Evolutionary conservation across 2,888 invertebrate species (phyloP), one percentile per base, ranked within the genome.

Genomic region (Caenorhabditis sp.): DNA sequence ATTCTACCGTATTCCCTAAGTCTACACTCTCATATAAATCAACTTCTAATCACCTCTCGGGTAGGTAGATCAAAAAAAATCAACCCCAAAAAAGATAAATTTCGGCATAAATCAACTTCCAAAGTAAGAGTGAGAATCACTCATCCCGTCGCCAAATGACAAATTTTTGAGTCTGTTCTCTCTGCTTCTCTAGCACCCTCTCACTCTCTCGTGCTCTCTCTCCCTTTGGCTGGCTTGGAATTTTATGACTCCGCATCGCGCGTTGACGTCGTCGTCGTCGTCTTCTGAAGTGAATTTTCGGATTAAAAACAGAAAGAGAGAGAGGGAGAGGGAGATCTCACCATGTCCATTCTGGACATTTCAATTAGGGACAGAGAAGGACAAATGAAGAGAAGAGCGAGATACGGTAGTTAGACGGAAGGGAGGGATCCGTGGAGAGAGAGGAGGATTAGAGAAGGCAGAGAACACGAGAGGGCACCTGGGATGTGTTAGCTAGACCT

Each of bases 301-400:
- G 77, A 77, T 77, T 77, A 77, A 77, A 77, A 77, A 77, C 77
- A 77, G 26, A 59, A 35, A 59, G 44, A 63, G 44, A 41, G 12
- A 22, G 38, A 61, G n/a, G n/a, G n/a, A n/a, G n/a, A n/a, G n/a
- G n/a, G 4, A 41, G 49, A 64, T 24, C 16, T 31, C 31, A 35
- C 61, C 24, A 19, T 41, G 12, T 41, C 41, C 14, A 8, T 41
- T 22, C 49, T 59, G 38, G 22, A 49, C 61, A 61, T 77, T 77
- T 70, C 77, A 77, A 77, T 77, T 77, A 77, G 70, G 10, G 19
- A 41, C 10, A 41, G 41, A 59, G 66, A 66, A 58, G 54, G 66
- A 66, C 58, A 75, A 16, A 49, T 14, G 47, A 58, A 44, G 41
- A 35, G 6, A 19, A 10, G 19, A 35, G 19, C 6, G 16, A 8